Evolutionary conservation across 2,888 invertebrate genomes (phyloP).

Genomic region (Drosophila pegasa): DNA sequence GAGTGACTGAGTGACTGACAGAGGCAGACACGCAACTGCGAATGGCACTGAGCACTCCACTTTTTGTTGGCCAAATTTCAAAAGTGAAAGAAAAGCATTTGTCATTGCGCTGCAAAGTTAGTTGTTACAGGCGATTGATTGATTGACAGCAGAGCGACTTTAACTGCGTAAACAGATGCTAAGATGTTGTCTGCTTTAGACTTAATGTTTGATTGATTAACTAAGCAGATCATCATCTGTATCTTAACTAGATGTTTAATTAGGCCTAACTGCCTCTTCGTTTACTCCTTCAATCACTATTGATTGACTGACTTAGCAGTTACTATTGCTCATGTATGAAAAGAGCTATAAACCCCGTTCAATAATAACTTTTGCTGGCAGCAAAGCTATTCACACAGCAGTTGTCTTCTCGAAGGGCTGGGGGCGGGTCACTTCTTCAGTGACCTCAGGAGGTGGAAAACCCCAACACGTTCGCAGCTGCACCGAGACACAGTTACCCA

Average conservation of each 20-base stretch:
- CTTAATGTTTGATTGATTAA: not conserved
- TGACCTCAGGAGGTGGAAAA: slow-evolving; percentile 44
- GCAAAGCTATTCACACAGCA: slow-evolving; percentile 59
- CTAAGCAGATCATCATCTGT: not conserved
- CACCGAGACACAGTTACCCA: slow-evolving; percentile 50
- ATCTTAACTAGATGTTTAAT: not conserved
- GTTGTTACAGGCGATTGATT: slow-evolving; percentile 42
- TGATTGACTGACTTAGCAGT: slow-evolving; percentile 15
- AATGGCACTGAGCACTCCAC: slow-evolving; percentile 22
- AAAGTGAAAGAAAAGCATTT: slow-evolving; percentile 29
- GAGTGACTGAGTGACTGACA: slow-evolving; percentile 49
- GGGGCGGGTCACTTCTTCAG: slow-evolving; percentile 57
- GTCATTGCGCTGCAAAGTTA: slow-evolving; percentile 46
- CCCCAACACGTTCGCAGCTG: slow-evolving; percentile 41
- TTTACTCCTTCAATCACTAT: not conserved
- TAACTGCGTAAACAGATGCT: not conserved
- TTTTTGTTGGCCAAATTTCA: slow-evolving; percentile 41
- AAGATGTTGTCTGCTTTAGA: not conserved
- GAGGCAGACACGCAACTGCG: slow-evolving; percentile 31
- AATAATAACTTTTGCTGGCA: slow-evolving; percentile 42
- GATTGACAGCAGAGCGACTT: slow-evolving; percentile 28
- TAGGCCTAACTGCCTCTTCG: not conserved
- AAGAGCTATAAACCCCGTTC: slow-evolving; percentile 50
- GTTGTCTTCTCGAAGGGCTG: not conserved
- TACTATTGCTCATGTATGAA: slow-evolving; percentile 17